Evolutionary conservation across 1,140 invertebrate species (phyloP), one percentile per base, ranked within the genome.

Genomic region (Hyles vespertilio): DNA sequence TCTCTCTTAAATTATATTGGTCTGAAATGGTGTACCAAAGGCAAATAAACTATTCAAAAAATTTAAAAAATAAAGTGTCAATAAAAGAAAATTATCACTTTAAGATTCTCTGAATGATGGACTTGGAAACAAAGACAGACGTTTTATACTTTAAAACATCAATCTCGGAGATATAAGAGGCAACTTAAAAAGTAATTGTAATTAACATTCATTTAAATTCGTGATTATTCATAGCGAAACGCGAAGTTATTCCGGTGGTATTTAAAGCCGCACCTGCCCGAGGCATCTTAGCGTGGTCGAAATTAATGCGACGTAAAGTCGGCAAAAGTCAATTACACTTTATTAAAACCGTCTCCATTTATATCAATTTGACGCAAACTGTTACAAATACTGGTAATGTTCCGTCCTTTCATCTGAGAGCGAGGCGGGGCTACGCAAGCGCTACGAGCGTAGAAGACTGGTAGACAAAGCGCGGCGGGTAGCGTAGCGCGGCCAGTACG

Each of bases 281-380:
- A 78, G 81, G 82, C 82, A 79, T 84, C 82, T 87, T 77, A 81
- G 80, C 84, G 80, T 87, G 84, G 85, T 80, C 81, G 74, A 87
- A 88, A 87, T 89, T 87, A 86, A 85, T 87, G 86, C 81, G 81
- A 84, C 82, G 82, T 80, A 83, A 86, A 89, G 77, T 89, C 80
- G 81, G 79, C 86, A 87, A 87, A 87, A 89, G 84, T 89, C 86
- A 89, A 89, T 89, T 89, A 89, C 81, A 87, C 81, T 89, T 89
- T 89, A 89, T 89, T 89, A 89, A 88, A 89, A 89, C 85, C 85
- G 81, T 89, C 85, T 89, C 81, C 82, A 89, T 89, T 87, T 87
- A 89, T 87, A 89, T 89, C 84, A 89, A 89, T 89, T 89, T 89
- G 86, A 87, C 81, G 83, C 85, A 89, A 89, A 89, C 86, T 86